Conservation (phyloP, 2,113 vertebrate genomes). For the Rhea pennata region DNA sequence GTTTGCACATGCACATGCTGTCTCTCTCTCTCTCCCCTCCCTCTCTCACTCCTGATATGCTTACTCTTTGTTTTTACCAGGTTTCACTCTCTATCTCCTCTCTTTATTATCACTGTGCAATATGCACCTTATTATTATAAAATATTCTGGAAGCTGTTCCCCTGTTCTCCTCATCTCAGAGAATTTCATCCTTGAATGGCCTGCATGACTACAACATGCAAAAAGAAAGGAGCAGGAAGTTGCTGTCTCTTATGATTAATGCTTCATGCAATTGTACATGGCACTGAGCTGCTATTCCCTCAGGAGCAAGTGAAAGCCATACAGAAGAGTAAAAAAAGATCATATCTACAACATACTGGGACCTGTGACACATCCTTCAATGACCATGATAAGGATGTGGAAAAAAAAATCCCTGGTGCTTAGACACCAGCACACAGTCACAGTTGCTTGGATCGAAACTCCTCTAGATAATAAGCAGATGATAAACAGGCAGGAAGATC, state of each 20-base stretch:
- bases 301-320: neutral
- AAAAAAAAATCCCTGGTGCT: neutral
- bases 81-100: neutral
- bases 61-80: neutral
- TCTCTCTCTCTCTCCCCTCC: neutral
- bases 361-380: neutral
- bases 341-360: neutral
- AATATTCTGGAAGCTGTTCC: neutral
- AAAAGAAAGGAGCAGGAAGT: neutral
- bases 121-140: neutral
- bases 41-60: neutral
- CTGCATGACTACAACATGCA: neutral
- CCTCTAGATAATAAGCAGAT: neutral
- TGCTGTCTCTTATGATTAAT: neutral
- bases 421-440: neutral
- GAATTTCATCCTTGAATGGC: neutral
- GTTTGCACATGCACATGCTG: neutral
- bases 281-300: neutral
- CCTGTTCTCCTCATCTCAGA: neutral
- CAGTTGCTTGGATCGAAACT: neutral
- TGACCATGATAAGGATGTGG: neutral
- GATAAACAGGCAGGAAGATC: neutral
- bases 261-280: neutral
- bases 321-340: neutral
- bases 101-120: neutral